A percentile compares a stretch with the other conserved stretches of the same genome.
phyloP scores from a whole-genome alignment of 2,888 invertebrate genomes.

The Agrilus cyanescens region DNA sequence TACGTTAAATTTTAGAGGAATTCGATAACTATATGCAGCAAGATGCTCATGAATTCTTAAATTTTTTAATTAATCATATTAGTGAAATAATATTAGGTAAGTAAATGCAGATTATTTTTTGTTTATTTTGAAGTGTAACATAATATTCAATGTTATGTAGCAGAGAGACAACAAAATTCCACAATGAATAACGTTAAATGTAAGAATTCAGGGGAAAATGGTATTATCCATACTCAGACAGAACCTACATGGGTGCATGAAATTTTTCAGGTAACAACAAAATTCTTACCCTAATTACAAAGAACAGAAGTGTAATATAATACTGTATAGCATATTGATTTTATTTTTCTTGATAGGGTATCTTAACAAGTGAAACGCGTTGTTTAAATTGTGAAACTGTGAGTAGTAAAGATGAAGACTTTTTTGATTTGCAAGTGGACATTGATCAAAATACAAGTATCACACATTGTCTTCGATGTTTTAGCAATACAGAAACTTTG shows the following conservation, averaged over 20 bases:
- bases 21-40: conserved; percentile 99
- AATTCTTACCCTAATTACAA: neutral
- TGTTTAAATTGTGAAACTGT: conserved; percentile 99
- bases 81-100: conserved; percentile 93
- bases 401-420: conserved; percentile 98
- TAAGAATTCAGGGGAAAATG: conserved; percentile 44
- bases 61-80: conserved; percentile 96
- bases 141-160: conserved; percentile 32
- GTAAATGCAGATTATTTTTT: conserved; percentile 20
- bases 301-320: neutral
- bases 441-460: conserved; percentile 99
- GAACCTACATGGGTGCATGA: conserved; percentile 99
- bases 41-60: conserved; percentile 99
- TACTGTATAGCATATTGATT: neutral
- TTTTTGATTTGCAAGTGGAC: conserved; percentile 97
- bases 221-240: conserved; percentile 39
- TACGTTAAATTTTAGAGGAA: conserved; percentile 59
- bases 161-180: conserved; percentile 64
- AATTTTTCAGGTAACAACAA: conserved; percentile 69
- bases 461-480: conserved; percentile 94
- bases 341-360: conserved; percentile 46
- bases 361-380: conserved; percentile 95
- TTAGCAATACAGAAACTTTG: conserved; percentile 96
- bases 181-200: conserved; percentile 40
- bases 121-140: neutral